Evolutionary conservation across 1,140 invertebrate genomes (phyloP), one percentile per base, ranked within the genome.

Genomic region (Halyomorpha halys): DNA sequence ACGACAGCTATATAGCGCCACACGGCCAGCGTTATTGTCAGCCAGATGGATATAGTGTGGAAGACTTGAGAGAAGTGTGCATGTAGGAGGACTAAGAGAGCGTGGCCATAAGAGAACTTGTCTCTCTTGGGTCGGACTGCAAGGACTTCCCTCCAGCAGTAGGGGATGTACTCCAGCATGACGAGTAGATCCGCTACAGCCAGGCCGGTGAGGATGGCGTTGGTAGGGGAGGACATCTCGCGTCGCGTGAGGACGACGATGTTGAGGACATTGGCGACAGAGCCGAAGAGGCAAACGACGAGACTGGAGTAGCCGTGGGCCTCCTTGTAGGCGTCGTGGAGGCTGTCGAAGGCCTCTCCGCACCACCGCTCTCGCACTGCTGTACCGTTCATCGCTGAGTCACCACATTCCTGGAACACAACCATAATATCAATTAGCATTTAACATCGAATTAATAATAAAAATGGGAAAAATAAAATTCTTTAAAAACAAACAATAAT

Each of bases 1-100:
- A 83, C 86, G 0, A 95, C 89, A 1, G 90, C 91, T n/a, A 97
- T 85, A 73, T 93, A 97, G 6, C 94, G 79, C 89, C 94, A 97
- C 6, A 97, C 84, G 0, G 94, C 94, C 44, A 97, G 73, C 1
- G 89, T 90, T 0, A 97, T 86, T 0, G 93, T 95, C 64, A 97
- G 73, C 83, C 89, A 94, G 62, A 94, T 95, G 0, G 91, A 92
- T 49, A 95, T 89, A 0, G 93, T 95, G 74, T 97, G 94, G 71
- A 86, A 85, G 1, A 92, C 89, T 74, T 91, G 82, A 9, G 80
- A 77, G 73, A 94, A 94, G 68, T 91, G 83, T 3, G 86, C 87
- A 73, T 93, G 90, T 67, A 91, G 87, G 60, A 90, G 80, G 0
- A 91, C 83, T 72, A 89, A 93, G 11, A 86, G 79, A 0, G 89